These are phyloP conservation scores for Odontamblyopus rebecca DNA, from an alignment of 2,797 vertebrate genomes.

Conservation along the genomic window DNA sequence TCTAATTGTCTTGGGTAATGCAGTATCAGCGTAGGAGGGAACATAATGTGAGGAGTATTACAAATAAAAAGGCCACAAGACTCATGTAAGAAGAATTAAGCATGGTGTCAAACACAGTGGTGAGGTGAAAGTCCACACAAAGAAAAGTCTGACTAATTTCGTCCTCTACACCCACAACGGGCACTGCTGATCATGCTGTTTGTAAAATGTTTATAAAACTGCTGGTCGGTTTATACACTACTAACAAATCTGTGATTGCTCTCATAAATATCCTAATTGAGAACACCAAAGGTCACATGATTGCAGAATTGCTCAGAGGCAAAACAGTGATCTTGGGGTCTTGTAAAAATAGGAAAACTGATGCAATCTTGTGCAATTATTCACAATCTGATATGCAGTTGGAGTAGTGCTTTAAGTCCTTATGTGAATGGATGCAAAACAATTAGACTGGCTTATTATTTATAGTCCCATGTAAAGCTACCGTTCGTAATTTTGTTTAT, in stretches of 20 bases:
- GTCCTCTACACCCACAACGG: conserved; percentile 17
- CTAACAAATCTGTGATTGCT: conserved; percentile 1
- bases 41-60: conserved; percentile 20
- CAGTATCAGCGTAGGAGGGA: conserved; percentile 37
- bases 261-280: conserved; percentile 8
- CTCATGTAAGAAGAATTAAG: conserved; percentile 33
- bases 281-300: conserved; percentile 2
- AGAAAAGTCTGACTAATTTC: conserved; percentile 32
- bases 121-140: conserved; percentile 38
- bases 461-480: too few species aligned
- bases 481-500: too few species aligned
- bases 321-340: conserved; percentile 5
- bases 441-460: not conserved
- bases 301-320: not conserved
- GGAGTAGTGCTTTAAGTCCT: not conserved
- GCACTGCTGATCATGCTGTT: conserved; percentile 9
- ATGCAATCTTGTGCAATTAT: conserved; percentile 10
- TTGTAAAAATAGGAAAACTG: conserved; percentile 7
- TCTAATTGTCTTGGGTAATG: not conserved
- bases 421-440: not conserved
- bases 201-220: conserved; percentile 2
- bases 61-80: conserved; percentile 34
- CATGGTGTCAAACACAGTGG: conserved; percentile 33
- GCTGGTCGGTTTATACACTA: not conserved
- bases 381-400: not conserved